These are phyloP conservation scores for Zaprionus capensis DNA, from an alignment of 1,140 invertebrate species.

Conservation along the genomic window DNA sequence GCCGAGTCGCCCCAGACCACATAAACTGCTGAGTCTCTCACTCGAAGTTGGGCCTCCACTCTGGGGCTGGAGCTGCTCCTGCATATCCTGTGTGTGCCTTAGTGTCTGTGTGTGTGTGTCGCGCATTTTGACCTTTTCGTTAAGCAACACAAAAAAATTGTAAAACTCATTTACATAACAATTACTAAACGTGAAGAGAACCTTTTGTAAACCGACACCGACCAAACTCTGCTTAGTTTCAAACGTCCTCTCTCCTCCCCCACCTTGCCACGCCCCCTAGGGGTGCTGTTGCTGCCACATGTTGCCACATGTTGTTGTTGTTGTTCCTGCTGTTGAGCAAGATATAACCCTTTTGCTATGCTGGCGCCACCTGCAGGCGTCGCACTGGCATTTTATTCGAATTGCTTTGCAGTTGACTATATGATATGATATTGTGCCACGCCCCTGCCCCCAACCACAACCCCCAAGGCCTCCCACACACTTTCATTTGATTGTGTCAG, in stretches of 20 bases:
- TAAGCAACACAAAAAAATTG: constrained; percentile 62
- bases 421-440: constrained; percentile 9
- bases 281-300: constrained; percentile 13
- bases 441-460: no score
- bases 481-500: constrained; percentile 48
- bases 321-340: constrained; percentile 24
- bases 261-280: not conserved
- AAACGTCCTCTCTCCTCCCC: not conserved
- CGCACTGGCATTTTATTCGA: constrained; percentile 71
- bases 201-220: constrained; percentile 38
- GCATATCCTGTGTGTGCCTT: constrained; percentile 4
- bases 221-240: constrained; percentile 23
- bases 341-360: constrained; percentile 25
- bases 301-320: constrained; percentile 36
- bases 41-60: not conserved
- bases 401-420: constrained; percentile 77
- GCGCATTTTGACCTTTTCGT: constrained; percentile 65
- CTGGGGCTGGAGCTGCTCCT: not conserved
- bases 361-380: constrained; percentile 69
- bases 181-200: constrained; percentile 60
- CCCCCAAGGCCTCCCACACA: not conserved
- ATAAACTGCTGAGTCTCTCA: constrained; percentile 31
- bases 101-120: constrained; percentile 25
- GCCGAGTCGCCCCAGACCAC: constrained; percentile 10
- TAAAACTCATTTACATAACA: constrained; percentile 83